A percentile compares a stretch with the other conserved stretches of the same genome.
Conservation (phyloP, 2,113 vertebrate species). For the Larimichthys polyactis region DNA sequence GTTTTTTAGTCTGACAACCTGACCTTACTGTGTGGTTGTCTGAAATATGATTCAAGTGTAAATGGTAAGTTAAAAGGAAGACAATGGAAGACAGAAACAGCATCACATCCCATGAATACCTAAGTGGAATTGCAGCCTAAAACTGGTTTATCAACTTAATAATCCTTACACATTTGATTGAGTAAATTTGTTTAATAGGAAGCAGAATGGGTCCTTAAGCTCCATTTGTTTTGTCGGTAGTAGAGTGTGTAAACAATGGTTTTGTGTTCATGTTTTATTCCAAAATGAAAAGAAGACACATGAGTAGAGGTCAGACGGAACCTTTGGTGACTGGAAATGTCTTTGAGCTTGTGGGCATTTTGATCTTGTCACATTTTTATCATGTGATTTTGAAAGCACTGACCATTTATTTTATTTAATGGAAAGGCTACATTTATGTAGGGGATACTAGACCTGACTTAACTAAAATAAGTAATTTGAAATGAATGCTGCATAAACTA, state of each 20-base stretch:
- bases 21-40: not conserved
- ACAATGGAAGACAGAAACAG: not conserved
- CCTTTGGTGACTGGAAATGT: slow-evolving; percentile 46
- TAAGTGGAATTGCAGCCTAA: not conserved
- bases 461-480: not conserved
- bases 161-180: slow-evolving; percentile 15
- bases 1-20: not conserved
- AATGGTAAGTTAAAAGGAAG: not conserved
- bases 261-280: slow-evolving; percentile 38
- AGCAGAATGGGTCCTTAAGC: slow-evolving; percentile 19
- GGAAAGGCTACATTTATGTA: not conserved
- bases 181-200: slow-evolving; percentile 22
- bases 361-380: slow-evolving; percentile 43
- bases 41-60: not conserved
- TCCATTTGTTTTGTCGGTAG: slow-evolving; percentile 33
- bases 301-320: slow-evolving; percentile 52
- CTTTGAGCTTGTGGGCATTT: slow-evolving; percentile 48
- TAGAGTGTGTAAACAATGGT: slow-evolving; percentile 2
- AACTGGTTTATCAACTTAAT: slow-evolving; percentile 7
- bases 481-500: not conserved
- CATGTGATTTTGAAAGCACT: not conserved
- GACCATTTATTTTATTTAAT: not conserved
- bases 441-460: not conserved
- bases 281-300: slow-evolving; percentile 36
- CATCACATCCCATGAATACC: not conserved